phyloP scores from a whole-genome alignment of 2,113 vertebrate species.

The Sylvia atricapilla region DNA sequence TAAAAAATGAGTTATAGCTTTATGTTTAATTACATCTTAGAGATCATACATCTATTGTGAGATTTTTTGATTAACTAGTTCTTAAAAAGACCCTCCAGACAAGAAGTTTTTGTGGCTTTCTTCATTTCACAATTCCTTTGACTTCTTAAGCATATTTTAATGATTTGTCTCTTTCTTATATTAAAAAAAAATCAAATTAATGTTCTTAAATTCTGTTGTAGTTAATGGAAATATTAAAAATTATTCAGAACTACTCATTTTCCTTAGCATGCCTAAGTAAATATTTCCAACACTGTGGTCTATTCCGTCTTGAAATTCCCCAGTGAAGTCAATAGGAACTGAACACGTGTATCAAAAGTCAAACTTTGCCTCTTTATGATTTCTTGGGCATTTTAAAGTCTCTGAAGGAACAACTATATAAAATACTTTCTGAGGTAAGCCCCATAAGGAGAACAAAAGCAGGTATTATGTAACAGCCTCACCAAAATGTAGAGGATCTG shows the following conservation, averaged over 20 bases:
- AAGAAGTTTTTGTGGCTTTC: constrained; percentile 38
- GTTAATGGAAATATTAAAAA: constrained; percentile 42
- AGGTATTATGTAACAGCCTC: constrained; percentile 10
- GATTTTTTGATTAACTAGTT: constrained; percentile 16
- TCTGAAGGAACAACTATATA: constrained; percentile 36
- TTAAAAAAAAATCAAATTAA: not conserved
- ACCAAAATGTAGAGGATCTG: constrained; percentile 16
- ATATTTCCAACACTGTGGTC: constrained; percentile 25
- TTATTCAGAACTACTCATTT: constrained; percentile 37
- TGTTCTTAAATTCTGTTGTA: constrained; percentile 12
- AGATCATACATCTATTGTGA: constrained; percentile 33
- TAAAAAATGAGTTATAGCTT: constrained; percentile 46
- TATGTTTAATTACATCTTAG: constrained; percentile 38
- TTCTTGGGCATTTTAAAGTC: constrained; percentile 50
- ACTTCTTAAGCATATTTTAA: constrained; percentile 44
- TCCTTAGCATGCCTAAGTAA: constrained; percentile 25
- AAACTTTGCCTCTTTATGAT: constrained; percentile 18
- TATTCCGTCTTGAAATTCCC: not conserved
- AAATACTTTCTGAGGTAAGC: constrained; percentile 42
- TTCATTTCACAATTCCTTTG: constrained; percentile 40
- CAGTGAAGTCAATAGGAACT: not conserved
- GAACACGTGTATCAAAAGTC: not conserved
- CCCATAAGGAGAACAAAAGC: constrained; percentile 7
- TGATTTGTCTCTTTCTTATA: not conserved
- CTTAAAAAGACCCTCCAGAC: not conserved